These are phyloP conservation scores for Prionailurus viverrinus DNA, from an alignment of 2,113 vertebrate genomes.

Conservation along the genomic window DNA sequence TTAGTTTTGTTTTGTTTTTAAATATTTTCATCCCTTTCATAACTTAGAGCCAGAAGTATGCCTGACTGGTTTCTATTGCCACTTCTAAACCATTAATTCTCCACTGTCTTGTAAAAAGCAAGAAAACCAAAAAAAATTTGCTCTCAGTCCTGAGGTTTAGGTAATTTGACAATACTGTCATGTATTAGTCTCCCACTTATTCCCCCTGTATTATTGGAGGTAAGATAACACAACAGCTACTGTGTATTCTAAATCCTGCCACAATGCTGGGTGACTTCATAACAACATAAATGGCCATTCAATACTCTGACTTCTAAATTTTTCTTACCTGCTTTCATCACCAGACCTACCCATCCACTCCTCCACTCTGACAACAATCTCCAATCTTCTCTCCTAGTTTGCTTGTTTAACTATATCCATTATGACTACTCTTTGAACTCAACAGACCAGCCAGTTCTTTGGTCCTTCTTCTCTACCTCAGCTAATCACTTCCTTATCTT, in stretches of 20 bases:
- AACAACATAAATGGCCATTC: not conserved
- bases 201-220: not conserved
- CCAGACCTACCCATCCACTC: not conserved
- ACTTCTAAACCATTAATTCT: not conserved
- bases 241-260: not conserved
- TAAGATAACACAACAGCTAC: not conserved
- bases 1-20: conserved; percentile 25
- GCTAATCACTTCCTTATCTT: not conserved
- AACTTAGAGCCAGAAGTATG: not conserved
- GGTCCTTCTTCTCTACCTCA: not conserved
- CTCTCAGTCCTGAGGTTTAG: not conserved
- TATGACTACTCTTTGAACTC: not conserved
- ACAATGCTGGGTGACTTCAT: not conserved
- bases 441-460: not conserved
- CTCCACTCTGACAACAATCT: not conserved
- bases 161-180: not conserved
- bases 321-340: not conserved
- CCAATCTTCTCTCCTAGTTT: not conserved
- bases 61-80: not conserved
- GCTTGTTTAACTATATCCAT: not conserved
- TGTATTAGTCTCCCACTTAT: not conserved
- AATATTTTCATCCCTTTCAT: conserved; percentile 7
- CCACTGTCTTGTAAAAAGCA: not conserved
- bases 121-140: not conserved
- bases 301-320: not conserved